These are phyloP conservation scores for Leuciscus idus DNA, from an alignment of 2,113 vertebrate genomes.

Conservation along the genomic window DNA sequence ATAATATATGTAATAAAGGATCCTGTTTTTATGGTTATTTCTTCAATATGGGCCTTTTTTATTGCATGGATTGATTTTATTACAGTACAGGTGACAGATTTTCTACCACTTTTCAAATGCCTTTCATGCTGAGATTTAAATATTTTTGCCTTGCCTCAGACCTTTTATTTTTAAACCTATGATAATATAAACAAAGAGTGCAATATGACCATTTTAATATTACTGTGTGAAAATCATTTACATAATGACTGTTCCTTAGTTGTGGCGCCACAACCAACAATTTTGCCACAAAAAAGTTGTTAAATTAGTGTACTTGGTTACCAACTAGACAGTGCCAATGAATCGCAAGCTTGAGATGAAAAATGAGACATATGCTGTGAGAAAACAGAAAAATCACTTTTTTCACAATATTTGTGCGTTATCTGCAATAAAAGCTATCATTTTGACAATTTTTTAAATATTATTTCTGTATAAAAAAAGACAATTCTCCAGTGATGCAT, in stretches of 20 bases:
- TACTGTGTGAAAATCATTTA: not conserved
- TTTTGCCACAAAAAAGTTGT: too few relatives aligned
- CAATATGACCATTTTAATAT: not conserved
- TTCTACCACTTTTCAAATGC: not conserved
- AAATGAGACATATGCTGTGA: not conserved
- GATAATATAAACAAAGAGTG: not conserved
- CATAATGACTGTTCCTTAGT: not conserved
- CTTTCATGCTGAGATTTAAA: not conserved
- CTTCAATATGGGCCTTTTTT: too few relatives aligned
- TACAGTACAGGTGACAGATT: not conserved
- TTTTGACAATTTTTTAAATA: not conserved
- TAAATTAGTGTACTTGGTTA: too few relatives aligned
- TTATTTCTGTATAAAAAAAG: too few relatives aligned
- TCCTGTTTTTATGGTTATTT: not conserved
- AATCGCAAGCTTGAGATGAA: too few relatives aligned
- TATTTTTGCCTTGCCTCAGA: not conserved
- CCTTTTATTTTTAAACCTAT: not conserved
- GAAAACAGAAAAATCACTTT: not conserved
- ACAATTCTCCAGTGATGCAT: too few relatives aligned
- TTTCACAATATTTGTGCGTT: not conserved
- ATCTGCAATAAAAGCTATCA: not conserved
- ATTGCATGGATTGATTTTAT: not conserved
- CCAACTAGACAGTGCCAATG: too few relatives aligned
- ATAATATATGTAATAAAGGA: not conserved
- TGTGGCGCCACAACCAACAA: too few relatives aligned